phyloP scores from a whole-genome alignment of 2,113 vertebrate genomes.

The Ailuropoda melanoleuca region DNA sequence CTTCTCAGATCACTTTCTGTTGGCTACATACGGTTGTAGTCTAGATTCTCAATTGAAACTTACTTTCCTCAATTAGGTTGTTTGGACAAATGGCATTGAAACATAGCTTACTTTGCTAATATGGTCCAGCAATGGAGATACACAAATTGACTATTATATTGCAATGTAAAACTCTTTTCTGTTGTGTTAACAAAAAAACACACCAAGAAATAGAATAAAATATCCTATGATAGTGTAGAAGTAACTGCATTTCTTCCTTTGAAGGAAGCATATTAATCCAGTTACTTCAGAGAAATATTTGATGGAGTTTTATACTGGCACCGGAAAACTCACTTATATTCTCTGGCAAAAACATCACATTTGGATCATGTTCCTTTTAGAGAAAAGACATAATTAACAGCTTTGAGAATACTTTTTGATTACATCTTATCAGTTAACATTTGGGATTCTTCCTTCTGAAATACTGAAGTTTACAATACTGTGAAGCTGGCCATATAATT shows the following conservation, averaged over 20 bases:
- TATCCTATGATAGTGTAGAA: neutral
- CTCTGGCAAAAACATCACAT: conserved; percentile 23
- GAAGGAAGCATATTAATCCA: conserved; percentile 11
- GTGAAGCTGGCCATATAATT: neutral
- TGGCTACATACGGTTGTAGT: neutral
- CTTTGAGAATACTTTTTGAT: neutral
- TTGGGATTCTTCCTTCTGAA: conserved; percentile 5
- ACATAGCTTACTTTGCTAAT: neutral
- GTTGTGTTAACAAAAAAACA: neutral
- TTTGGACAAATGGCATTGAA: conserved; percentile 24
- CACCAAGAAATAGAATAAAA: neutral
- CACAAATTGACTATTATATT: neutral
- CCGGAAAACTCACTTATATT: neutral
- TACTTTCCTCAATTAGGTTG: conserved; percentile 41
- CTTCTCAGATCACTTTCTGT: conserved; percentile 16
- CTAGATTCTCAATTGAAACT: neutral
- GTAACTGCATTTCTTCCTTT: neutral
- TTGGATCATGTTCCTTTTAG: neutral
- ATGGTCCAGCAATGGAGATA: neutral
- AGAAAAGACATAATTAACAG: neutral
- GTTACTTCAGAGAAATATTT: conserved; percentile 38
- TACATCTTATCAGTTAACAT: neutral
- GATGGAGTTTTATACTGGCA: neutral
- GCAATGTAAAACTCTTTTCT: neutral
- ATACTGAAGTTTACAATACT: neutral